Evolutionary conservation across 2,888 invertebrate genomes (phyloP), one percentile per base, ranked within the genome.

Genomic region (Schizaphis graminum): DNA sequence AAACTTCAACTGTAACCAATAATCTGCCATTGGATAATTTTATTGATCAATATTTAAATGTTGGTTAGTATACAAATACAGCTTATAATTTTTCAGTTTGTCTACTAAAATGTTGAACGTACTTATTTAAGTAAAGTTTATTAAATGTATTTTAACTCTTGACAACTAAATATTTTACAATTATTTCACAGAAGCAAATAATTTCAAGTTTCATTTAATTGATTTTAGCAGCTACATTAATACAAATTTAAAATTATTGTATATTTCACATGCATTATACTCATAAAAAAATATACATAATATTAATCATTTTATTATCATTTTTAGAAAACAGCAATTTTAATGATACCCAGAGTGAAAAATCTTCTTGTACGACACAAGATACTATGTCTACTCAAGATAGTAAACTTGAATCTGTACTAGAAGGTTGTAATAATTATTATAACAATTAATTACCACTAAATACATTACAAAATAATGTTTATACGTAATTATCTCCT

Each of bases 351-450:
- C 86, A 53, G 67, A 94, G 94, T 86, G 90, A 94, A 86, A 94
- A 90, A 41, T 94, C 86, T 24, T 61, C 94, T 28, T 94, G 57
- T 94, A 90, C 86, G 11, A 91, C 94, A 49, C 35, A 91, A 85
- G 90, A 94, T 26, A 94, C 94, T n/a, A 49, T 94, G 86, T 94
- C 94, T 21, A 94, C 94, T 86, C 94, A 94, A 90, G 94, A 94
- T 67, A 94, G 94, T 94, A 94, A 21, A 94, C 90, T 94, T 67
- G 94, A 94, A 61, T 86, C 49, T 86, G 41, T 91, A 41, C 91
- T 94, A 85, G 94, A 94, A 86, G 94, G 94, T 94, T 77, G 2
- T 77, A 21, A 77, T 77, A 35, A 35, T 35, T 77, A 77, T 77
- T 35, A 77, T 77, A 35, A 77, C 77, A 35, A 21, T 35, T 21